phyloP scores from a whole-genome alignment of 2,888 invertebrate genomes.

The Parnassius glacialis region DNA sequence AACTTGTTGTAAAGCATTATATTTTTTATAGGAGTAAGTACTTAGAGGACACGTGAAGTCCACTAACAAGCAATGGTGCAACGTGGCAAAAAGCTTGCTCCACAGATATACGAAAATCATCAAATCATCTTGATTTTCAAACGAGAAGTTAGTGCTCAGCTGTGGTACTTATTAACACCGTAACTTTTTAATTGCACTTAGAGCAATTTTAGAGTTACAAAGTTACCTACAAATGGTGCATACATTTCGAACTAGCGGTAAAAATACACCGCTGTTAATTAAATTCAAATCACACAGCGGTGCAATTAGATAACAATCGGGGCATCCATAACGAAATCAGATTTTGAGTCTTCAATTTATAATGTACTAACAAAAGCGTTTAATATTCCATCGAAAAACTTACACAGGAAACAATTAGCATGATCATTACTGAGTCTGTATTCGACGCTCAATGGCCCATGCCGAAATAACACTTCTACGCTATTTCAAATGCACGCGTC shows the following conservation, averaged over 20 bases:
- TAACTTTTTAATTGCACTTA: too few species aligned
- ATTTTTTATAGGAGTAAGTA: too few species aligned
- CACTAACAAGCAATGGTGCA: too few species aligned
- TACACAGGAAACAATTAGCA: conserved; percentile 33
- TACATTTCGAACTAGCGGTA: not conserved
- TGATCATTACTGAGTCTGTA: conserved; percentile 37
- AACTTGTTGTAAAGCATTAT: too few species aligned
- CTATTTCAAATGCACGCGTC: conserved; percentile 30
- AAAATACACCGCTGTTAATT: conserved; percentile 11
- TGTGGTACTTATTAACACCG: too few species aligned
- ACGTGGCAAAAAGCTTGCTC: too few species aligned
- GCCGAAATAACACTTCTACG: conserved; percentile 30
- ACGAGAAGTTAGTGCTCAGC: too few species aligned
- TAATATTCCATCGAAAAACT: conserved; percentile 27
- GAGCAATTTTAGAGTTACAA: too few species aligned
- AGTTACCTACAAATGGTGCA: too few species aligned
- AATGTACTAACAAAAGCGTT: conserved; percentile 15
- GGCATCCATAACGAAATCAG: conserved; percentile 10
- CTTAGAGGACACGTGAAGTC: too few species aligned
- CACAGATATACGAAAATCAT: too few species aligned
- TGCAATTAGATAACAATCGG: conserved; percentile 9
- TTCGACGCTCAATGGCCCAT: conserved; percentile 41
- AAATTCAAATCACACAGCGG: conserved; percentile 13
- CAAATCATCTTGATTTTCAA: too few species aligned
- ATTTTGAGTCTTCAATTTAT: conserved; percentile 17